Conservation (phyloP, 2,888 invertebrate species). For the Prosapia bicincta region DNA sequence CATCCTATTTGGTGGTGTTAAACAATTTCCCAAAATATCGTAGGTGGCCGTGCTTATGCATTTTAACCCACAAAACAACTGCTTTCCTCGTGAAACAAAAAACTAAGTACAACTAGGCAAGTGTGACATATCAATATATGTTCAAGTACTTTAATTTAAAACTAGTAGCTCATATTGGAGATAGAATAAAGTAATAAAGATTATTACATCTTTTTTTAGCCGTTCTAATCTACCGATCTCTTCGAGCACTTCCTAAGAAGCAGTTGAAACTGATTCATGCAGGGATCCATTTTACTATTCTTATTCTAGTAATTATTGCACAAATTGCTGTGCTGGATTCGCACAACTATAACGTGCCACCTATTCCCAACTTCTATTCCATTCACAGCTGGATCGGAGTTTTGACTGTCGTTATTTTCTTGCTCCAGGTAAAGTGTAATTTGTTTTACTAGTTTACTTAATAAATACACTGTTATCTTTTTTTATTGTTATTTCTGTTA, state of each 20-base stretch:
- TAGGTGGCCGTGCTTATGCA: too few species aligned
- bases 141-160: too few species aligned
- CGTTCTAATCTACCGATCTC: slow-evolving; percentile 75
- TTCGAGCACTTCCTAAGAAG: slow-evolving; percentile 67
- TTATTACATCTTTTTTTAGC: slow-evolving; percentile 60
- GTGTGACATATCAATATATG: too few species aligned
- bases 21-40: too few species aligned
- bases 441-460: too few species aligned
- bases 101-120: too few species aligned
- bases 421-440: slow-evolving; percentile 56
- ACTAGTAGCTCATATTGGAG: too few species aligned
- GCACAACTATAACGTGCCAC: slow-evolving; percentile 59
- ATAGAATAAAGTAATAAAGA: too few species aligned
- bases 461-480: too few species aligned
- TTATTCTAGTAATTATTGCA: slow-evolving; percentile 63
- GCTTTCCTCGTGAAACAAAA: too few species aligned
- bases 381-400: slow-evolving; percentile 82
- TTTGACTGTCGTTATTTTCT: slow-evolving; percentile 67
- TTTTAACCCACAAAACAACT: too few species aligned
- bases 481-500: not conserved
- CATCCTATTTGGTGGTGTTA: too few species aligned
- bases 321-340: slow-evolving; percentile 78
- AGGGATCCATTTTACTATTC: slow-evolving; percentile 58
- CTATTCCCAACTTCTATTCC: slow-evolving; percentile 67
- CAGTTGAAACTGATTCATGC: slow-evolving; percentile 74